These are phyloP conservation scores for Myotis daubentonii DNA, from an alignment of 2,797 vertebrate genomes.

Conservation along the genomic window DNA sequence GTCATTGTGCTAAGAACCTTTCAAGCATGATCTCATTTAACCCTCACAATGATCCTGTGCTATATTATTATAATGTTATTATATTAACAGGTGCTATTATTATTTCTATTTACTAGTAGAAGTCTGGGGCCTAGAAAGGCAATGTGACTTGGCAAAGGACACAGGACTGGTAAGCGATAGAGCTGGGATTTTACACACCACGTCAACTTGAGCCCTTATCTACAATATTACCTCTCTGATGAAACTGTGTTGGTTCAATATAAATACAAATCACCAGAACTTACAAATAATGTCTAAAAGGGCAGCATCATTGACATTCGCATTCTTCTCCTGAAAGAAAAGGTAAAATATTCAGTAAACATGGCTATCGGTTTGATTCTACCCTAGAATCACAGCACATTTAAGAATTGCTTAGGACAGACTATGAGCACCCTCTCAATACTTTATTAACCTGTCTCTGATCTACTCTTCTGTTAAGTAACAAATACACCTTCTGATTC, in stretches of 20 bases:
- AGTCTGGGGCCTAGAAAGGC: background rate
- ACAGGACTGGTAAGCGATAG: background rate
- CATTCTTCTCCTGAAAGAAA: constrained; percentile 87
- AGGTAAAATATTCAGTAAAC: background rate
- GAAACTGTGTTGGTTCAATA: background rate
- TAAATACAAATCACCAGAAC: constrained; percentile 79
- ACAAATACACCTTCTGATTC: background rate
- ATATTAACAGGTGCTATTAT: background rate
- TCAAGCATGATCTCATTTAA: background rate
- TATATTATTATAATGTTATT: background rate
- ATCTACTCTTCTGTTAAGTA: background rate
- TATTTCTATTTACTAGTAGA: background rate
- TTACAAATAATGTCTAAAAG: constrained; percentile 94
- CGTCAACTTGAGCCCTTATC: background rate
- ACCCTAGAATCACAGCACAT: background rate
- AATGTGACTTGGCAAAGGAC: background rate
- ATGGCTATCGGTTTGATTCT: background rate
- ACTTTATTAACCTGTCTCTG: background rate
- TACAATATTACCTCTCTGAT: background rate
- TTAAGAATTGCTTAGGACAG: background rate
- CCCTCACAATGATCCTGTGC: background rate
- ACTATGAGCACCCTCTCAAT: background rate
- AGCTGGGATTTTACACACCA: background rate
- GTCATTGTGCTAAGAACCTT: background rate
- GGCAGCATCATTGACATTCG: constrained; percentile 87